Conservation (phyloP, 2,113 vertebrate genomes). For the Heteronetta atricapilla region DNA sequence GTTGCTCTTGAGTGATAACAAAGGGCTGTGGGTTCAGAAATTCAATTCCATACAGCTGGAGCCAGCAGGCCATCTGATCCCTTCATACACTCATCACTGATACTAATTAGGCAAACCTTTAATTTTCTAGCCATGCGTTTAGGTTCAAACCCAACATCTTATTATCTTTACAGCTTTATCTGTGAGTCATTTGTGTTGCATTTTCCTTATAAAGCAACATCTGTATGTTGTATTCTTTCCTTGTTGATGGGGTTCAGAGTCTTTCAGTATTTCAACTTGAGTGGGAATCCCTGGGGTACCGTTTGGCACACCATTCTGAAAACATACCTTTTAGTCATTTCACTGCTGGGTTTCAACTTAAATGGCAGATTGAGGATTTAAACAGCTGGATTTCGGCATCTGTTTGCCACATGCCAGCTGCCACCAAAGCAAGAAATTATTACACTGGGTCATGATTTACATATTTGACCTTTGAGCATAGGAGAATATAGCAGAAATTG, state of each 20-base stretch:
- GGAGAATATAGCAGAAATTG: not conserved
- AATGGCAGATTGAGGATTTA: not conserved
- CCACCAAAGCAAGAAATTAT: slow-evolving; percentile 4
- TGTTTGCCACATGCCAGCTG: slow-evolving; percentile 8
- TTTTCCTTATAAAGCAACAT: slow-evolving; percentile 25
- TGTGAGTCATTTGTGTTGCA: not conserved
- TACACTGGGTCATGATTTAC: not conserved
- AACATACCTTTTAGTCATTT: slow-evolving; percentile 11
- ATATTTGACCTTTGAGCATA: slow-evolving; percentile 13
- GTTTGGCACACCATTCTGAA: slow-evolving; percentile 34
- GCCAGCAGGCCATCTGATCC: not conserved
- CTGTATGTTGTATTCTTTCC: not conserved
- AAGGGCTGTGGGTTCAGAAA: not conserved
- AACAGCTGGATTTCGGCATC: slow-evolving; percentile 35
- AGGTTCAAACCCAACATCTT: not conserved
- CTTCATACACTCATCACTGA: not conserved
- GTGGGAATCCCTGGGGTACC: not conserved
- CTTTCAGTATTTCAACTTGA: not conserved
- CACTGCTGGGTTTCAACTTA: not conserved
- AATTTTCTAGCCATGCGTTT: not conserved
- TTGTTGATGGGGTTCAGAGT: not conserved
- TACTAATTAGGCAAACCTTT: not conserved
- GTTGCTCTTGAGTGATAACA: not conserved
- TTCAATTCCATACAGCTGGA: not conserved
- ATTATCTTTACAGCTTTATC: not conserved